These are phyloP conservation scores for Ormyrus labotus DNA, from an alignment of 2,888 invertebrate species.

Conservation along the genomic window DNA sequence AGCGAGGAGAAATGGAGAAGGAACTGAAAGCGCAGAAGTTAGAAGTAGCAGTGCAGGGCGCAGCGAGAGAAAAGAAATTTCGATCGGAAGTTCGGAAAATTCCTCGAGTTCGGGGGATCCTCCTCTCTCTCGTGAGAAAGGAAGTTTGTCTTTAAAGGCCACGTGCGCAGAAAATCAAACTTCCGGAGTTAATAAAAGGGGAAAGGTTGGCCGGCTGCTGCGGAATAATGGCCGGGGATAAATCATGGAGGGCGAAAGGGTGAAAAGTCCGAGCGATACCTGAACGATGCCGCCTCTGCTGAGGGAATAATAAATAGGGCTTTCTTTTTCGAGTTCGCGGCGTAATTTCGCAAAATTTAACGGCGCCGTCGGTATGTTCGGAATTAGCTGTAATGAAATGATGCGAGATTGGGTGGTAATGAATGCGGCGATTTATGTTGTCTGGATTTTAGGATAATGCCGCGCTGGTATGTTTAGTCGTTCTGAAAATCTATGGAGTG, in stretches of 20 bases:
- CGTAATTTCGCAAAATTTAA: conserved; percentile 32
- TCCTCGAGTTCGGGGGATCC: conserved; percentile 25
- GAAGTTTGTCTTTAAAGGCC: conserved; percentile 58
- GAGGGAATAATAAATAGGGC: conserved; percentile 51
- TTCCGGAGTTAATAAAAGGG: conserved; percentile 58
- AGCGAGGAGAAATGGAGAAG: not conserved
- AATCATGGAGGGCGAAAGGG: conserved; percentile 49
- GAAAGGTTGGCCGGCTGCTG: not conserved
- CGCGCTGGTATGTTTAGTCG: too few relatives aligned
- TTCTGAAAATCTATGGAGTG: too few relatives aligned
- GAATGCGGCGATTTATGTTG: too few relatives aligned
- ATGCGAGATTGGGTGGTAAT: too few relatives aligned
- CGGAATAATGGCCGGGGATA: conserved; percentile 55
- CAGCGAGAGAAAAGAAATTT: conserved; percentile 53
- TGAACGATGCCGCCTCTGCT: conserved; percentile 11
- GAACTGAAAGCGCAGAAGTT: conserved; percentile 3
- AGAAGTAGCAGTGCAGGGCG: conserved; percentile 16
- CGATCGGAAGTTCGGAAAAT: conserved; percentile 54
- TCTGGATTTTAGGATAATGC: too few relatives aligned
- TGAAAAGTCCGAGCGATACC: conserved; percentile 48
- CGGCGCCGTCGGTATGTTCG: not conserved
- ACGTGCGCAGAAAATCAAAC: conserved; percentile 59
- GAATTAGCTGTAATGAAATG: too few relatives aligned
- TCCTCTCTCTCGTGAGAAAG: conserved; percentile 20
- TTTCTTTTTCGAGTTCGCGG: not conserved